These are phyloP conservation scores for Todus mexicanus DNA, from an alignment of 2,797 vertebrate genomes.

Conservation along the genomic window DNA sequence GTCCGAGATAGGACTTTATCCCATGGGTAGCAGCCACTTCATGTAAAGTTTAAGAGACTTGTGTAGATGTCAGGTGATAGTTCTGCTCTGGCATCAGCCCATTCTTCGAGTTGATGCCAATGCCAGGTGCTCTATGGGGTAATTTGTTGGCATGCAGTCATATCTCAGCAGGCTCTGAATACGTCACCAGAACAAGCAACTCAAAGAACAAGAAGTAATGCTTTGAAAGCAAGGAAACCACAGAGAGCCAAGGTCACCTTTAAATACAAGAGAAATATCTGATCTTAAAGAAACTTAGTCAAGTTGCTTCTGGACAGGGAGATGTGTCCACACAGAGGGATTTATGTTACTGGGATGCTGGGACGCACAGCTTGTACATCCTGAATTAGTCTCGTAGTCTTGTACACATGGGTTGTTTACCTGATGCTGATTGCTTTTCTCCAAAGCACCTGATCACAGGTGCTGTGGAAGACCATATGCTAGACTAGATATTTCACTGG, in stretches of 20 bases:
- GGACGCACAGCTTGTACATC: fast-evolving
- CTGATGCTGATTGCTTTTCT: not conserved
- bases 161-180: not conserved
- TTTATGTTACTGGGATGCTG: not conserved
- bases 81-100: not conserved
- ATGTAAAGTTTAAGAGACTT: not conserved
- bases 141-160: not conserved
- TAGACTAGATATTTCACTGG: not conserved
- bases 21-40: not conserved
- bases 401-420: fast-evolving
- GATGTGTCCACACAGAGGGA: not conserved
- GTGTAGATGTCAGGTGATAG: not conserved
- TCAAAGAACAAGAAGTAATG: not conserved
- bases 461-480: not conserved
- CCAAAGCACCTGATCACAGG: not conserved
- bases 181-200: not conserved
- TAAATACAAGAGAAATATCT: not conserved
- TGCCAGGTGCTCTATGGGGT: not conserved
- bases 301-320: not conserved
- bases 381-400: not conserved
- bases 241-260: not conserved
- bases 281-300: not conserved
- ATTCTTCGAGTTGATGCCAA: not conserved
- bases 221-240: not conserved
- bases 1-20: not conserved